Percentiles rank a stretch among this genome's conserved stretches.
These are phyloP conservation scores for Agrotis exclamationis DNA, from an alignment of 2,888 invertebrate genomes.

Conservation along the genomic window DNA sequence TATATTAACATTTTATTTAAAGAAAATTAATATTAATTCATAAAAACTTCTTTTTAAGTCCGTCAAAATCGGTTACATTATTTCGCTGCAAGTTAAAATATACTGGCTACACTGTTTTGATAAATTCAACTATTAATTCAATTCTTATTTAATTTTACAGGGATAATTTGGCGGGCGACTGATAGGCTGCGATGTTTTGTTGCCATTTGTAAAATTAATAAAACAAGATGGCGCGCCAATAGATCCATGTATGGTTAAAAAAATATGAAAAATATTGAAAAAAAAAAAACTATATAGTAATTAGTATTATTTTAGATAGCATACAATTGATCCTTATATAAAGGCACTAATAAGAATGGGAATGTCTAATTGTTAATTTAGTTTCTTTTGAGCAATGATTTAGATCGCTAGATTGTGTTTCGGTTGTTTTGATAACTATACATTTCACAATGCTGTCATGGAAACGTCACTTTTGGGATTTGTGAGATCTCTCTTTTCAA, in stretches of 20 bases:
- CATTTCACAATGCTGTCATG: not conserved
- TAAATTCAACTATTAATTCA: conserved; percentile 4
- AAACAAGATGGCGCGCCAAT: not conserved
- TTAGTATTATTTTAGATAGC: conserved; percentile 17
- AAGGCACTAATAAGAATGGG: conserved; percentile 41
- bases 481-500: too few species aligned
- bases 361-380: conserved; percentile 23
- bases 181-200: not conserved
- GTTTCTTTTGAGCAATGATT: not conserved
- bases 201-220: not conserved
- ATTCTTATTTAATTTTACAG: not conserved
- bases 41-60: too few species aligned
- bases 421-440: not conserved
- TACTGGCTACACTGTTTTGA: conserved; percentile 2
- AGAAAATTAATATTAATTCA: too few species aligned
- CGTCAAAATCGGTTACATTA: not conserved
- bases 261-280: not conserved
- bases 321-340: conserved; percentile 43
- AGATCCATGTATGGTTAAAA: not conserved
- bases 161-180: not conserved
- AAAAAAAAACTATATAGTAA: not conserved
- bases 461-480: not conserved
- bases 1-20: not conserved
- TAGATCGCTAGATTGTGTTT: not conserved
- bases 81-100: not conserved